Percentiles rank a stretch among this genome's conserved stretches.
phyloP scores from a whole-genome alignment of 2,113 vertebrate species.

The Trachemys scripta region DNA sequence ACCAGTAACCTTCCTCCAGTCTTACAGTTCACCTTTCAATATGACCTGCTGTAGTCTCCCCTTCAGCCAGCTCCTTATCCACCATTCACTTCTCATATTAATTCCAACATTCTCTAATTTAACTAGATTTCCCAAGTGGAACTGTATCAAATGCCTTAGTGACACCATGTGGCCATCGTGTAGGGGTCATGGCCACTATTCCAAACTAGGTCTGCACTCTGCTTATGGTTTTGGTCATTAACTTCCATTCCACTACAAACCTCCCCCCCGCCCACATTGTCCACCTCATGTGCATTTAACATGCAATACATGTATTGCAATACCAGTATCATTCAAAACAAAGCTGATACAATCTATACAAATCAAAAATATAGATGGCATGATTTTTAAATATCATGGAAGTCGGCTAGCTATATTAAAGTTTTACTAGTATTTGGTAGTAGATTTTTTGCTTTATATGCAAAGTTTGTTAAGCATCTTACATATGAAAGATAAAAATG shows the following conservation, averaged over 20 bases:
- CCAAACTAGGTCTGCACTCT: not conserved
- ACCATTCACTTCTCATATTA: too few relatives aligned
- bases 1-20: too few relatives aligned
- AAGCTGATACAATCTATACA: not conserved
- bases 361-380: not conserved
- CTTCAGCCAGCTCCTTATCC: too few relatives aligned
- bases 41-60: too few relatives aligned
- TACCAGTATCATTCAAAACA: not conserved
- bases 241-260: not conserved
- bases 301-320: too few relatives aligned
- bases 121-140: too few relatives aligned
- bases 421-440: fast-evolving
- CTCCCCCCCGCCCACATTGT: too few relatives aligned
- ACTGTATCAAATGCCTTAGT: too few relatives aligned
- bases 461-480: not conserved
- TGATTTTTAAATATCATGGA: not conserved
- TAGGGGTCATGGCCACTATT: not conserved
- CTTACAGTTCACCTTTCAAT: too few relatives aligned
- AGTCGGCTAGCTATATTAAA: not conserved
- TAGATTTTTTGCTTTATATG: not conserved
- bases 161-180: not conserved
- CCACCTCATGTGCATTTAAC: too few relatives aligned
- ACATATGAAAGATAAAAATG: not conserved
- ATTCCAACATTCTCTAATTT: too few relatives aligned
- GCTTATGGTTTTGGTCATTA: fast-evolving